Conservation (phyloP, 2,113 vertebrate species). For the Thunnus thynnus region DNA sequence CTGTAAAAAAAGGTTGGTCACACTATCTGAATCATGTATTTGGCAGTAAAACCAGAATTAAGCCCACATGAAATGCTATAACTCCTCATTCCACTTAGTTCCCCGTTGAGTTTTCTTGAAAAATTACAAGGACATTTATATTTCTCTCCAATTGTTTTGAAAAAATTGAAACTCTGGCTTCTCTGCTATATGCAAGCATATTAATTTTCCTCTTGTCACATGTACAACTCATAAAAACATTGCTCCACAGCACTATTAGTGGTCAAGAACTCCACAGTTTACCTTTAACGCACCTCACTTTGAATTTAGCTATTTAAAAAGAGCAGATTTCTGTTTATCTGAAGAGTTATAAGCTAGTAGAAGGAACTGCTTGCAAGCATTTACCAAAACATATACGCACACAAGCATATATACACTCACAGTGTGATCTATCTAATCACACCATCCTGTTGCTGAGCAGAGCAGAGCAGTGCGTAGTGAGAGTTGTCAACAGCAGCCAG, state of each 20-base stretch:
- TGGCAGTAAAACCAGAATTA: too few species aligned
- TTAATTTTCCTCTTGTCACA: too few species aligned
- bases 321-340: not conserved
- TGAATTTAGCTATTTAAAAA: not conserved
- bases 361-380: not conserved
- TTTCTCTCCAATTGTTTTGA: too few species aligned
- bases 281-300: not conserved
- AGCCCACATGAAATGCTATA: too few species aligned
- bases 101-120: too few species aligned
- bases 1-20: too few species aligned
- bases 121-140: too few species aligned
- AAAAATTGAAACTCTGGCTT: too few species aligned
- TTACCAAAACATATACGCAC: not conserved
- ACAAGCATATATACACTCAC: not conserved
- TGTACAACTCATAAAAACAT: too few species aligned
- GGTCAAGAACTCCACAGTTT: not conserved
- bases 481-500: constrained; percentile 36
- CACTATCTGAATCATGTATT: too few species aligned
- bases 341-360: not conserved
- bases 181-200: too few species aligned
- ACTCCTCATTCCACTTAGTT: too few species aligned
- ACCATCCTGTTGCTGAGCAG: constrained; percentile 36
- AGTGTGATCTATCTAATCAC: constrained; percentile 26
- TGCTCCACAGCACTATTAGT: not conserved
- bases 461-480: not conserved